Evolutionary conservation across 1,140 invertebrate species (phyloP).

Genomic region (Lepidurus packardi): DNA sequence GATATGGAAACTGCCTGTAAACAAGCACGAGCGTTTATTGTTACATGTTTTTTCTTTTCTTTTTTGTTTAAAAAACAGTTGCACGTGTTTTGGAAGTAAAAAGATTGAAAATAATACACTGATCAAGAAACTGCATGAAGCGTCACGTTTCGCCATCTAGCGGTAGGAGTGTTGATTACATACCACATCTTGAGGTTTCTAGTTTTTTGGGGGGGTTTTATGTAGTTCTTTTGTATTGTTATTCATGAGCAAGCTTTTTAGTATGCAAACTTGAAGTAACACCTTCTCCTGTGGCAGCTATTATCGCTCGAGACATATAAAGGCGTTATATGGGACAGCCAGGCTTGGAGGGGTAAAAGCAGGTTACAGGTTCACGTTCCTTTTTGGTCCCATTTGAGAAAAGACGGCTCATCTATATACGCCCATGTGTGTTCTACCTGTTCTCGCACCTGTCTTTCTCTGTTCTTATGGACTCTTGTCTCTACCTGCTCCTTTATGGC

Average conservation of each 20-base stretch:
- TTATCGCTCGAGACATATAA: slow-evolving; percentile 1
- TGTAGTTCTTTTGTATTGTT: neutral
- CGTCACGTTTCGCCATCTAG: neutral
- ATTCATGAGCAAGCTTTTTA: neutral
- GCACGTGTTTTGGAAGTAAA: too few relatives aligned
- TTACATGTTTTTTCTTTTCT: too few relatives aligned
- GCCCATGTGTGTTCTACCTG: slow-evolving; percentile 15
- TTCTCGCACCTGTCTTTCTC: neutral
- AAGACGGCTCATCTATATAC: neutral
- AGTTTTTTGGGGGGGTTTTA: neutral
- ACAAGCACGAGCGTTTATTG: too few relatives aligned
- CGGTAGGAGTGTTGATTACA: neutral
- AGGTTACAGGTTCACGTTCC: too few relatives aligned
- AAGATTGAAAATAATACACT: too few relatives aligned
- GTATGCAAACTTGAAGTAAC: neutral
- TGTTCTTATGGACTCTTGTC: neutral
- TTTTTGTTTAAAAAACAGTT: too few relatives aligned
- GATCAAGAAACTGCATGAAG: too few relatives aligned
- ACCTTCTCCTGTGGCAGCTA: neutral
- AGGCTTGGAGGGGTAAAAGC: too few relatives aligned
- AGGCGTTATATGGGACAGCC: neutral
- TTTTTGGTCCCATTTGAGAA: neutral
- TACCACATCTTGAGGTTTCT: too few relatives aligned
- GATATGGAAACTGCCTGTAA: too few relatives aligned
- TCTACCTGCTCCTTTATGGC: neutral